phyloP scores from a whole-genome alignment of 2,888 invertebrate species.

The Orgyia antiqua region DNA sequence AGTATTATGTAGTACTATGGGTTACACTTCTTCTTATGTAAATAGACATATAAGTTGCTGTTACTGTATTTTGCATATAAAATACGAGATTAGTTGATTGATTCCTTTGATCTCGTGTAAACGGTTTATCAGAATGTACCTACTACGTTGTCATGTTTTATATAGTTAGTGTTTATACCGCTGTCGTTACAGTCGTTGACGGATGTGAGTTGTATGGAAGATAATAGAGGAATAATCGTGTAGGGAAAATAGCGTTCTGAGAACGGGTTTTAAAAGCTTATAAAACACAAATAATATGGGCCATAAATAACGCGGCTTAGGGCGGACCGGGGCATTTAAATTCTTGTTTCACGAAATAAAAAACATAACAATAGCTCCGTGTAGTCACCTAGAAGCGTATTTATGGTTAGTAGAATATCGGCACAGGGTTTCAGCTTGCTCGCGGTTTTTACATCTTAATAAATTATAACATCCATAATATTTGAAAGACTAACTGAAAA shows the following conservation, averaged over 20 bases:
- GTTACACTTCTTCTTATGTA: too few relatives aligned
- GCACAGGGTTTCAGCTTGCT: conserved; percentile 52
- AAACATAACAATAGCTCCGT: conserved; percentile 70
- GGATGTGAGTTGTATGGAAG: conserved; percentile 55
- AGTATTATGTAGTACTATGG: too few relatives aligned
- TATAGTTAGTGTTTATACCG: conserved; percentile 17
- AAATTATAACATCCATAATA: background rate
- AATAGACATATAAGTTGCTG: too few relatives aligned
- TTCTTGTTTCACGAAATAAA: conserved; percentile 56
- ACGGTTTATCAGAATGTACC: too few relatives aligned
- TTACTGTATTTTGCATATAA: too few relatives aligned
- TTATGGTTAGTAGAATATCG: conserved; percentile 52
- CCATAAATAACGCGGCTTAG: conserved; percentile 69
- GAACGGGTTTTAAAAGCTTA: conserved; percentile 51
- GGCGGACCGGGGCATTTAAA: conserved; percentile 61
- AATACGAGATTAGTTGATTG: too few relatives aligned
- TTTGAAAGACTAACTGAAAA: conserved; percentile 36
- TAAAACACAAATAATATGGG: conserved; percentile 58
- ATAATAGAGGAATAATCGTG: conserved; percentile 53
- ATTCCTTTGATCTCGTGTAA: too few relatives aligned
- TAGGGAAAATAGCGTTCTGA: conserved; percentile 52
- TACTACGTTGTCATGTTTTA: too few relatives aligned
- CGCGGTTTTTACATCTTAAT: conserved; percentile 6
- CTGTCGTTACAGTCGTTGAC: conserved; percentile 29
- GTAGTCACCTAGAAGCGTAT: conserved; percentile 74